These are phyloP conservation scores for Mus spretus DNA, from an alignment of 2,797 vertebrate species.

Conservation along the genomic window DNA sequence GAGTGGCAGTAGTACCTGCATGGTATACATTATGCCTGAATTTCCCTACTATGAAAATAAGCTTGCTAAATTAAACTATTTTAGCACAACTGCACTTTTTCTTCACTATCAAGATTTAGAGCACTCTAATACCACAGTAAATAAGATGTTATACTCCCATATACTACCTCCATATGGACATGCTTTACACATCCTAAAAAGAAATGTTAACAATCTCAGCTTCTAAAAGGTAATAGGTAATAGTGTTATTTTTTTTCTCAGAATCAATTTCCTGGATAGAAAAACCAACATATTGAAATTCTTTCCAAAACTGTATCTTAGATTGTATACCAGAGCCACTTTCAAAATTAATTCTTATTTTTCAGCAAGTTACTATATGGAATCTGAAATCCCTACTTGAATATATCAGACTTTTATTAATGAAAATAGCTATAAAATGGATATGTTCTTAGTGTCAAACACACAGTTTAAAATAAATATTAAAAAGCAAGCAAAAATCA, in stretches of 20 bases:
- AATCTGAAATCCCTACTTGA: conserved; percentile 10
- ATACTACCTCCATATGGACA: not conserved
- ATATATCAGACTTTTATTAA: conserved; percentile 39
- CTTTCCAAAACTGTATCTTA: conserved; percentile 6
- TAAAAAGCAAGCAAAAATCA: conserved; percentile 35
- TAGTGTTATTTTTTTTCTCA: conserved; percentile 54
- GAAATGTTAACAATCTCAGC: conserved; percentile 42
- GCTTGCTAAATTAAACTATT: conserved; percentile 65
- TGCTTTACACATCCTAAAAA: conserved; percentile 52
- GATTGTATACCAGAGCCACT: conserved; percentile 39
- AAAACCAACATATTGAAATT: conserved; percentile 58
- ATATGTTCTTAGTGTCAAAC: not conserved
- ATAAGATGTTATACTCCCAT: conserved; percentile 51
- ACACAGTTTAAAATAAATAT: conserved; percentile 19
- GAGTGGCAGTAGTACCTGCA: not conserved
- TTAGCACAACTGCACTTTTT: conserved; percentile 12
- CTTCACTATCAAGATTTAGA: conserved; percentile 61
- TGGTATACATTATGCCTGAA: not conserved
- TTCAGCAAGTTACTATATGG: not conserved
- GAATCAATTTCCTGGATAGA: conserved; percentile 70
- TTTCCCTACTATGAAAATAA: conserved; percentile 64
- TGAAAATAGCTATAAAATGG: conserved; percentile 38
- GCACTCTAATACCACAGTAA: not conserved
- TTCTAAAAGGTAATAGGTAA: conserved; percentile 76
- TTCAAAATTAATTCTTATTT: conserved; percentile 52